Base-by-base conservation (phyloP, 2,797 vertebrate genomes). In the Esox masquinongy region DNA sequence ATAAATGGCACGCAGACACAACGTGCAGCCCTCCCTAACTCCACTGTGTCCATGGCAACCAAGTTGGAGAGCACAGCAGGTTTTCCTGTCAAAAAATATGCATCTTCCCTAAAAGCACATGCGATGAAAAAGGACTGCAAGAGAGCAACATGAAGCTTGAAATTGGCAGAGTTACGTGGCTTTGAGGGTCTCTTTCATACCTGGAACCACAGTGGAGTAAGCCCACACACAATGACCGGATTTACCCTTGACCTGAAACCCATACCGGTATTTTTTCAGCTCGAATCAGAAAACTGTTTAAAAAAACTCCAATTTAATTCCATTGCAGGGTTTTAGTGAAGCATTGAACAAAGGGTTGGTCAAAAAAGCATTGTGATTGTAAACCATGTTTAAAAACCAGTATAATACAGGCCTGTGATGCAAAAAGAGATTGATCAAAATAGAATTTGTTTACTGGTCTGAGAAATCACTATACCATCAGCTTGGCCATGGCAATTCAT, bases 41-140 rank as follows among this genome's bases (percentile, higher is more conserved):
- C 92, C 77, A 74, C 81, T 67, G 91, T 91, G 86, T 84, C 91
- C 89, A 93, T 93, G 88, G 92, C 86, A 93, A 94, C 92, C 76
- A 74, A 88, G 84, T 80, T 74, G 75, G 77, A 81, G 79, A 78
- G 79, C 86, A 29, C 88, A 84, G 86, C 83, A 66, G 86, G 87
- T 78, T 84, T 80, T 79, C 83, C 90, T 87, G 88, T 90, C 90
- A 92, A 85, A 88, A 84, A 88, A 84, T 85, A 80, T 79, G 80
- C 82, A 82, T 85, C 69, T 49, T 77, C 74, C 77, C 75, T 80
- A 77, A 85, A 87, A 85, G 78, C 78, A 78, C 73, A 75, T 49
- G 74, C 76, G 83, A 86, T 77, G 31, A 68, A 79, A 87, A 86
- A 88, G 80, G 53, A 84, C 76, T 75, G 74, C n/a, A 79, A 74